Percentiles rank a stretch among this genome's conserved stretches.
phyloP scores from a whole-genome alignment of 2,113 vertebrate genomes.

The Stigmatopora nigra region DNA sequence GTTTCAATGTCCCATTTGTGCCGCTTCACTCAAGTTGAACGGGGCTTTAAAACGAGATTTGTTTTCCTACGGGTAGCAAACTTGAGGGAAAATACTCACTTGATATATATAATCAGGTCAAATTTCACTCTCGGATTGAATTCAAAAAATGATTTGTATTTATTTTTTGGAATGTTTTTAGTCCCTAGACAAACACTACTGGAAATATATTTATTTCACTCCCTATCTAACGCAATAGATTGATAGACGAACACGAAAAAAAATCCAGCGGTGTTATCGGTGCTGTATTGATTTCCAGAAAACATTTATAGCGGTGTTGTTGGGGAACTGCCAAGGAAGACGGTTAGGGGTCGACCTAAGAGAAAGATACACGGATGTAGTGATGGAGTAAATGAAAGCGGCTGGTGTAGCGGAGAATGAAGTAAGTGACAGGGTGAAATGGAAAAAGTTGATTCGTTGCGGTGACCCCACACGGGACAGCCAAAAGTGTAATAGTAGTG shows the following conservation, averaged over 20 bases:
- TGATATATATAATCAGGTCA: background rate
- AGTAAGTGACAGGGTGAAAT: too few species aligned
- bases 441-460: too few species aligned
- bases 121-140: background rate
- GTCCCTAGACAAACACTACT: background rate
- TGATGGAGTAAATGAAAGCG: background rate
- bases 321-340: too few species aligned
- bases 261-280: background rate
- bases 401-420: too few species aligned
- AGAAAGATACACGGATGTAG: conserved; percentile 4
- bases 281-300: conserved; percentile 28
- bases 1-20: conserved; percentile 1
- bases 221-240: background rate
- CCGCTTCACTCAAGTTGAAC: conserved; percentile 2
- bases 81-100: background rate
- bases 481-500: too few species aligned
- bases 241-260: background rate
- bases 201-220: background rate
- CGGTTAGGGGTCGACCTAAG: too few species aligned
- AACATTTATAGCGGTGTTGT: conserved; percentile 27
- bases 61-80: background rate
- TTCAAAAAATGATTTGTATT: background rate
- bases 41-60: background rate
- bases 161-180: background rate
- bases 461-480: too few species aligned